phyloP scores from a whole-genome alignment of 1,140 invertebrate genomes.

The Drosophila repleta region DNA sequence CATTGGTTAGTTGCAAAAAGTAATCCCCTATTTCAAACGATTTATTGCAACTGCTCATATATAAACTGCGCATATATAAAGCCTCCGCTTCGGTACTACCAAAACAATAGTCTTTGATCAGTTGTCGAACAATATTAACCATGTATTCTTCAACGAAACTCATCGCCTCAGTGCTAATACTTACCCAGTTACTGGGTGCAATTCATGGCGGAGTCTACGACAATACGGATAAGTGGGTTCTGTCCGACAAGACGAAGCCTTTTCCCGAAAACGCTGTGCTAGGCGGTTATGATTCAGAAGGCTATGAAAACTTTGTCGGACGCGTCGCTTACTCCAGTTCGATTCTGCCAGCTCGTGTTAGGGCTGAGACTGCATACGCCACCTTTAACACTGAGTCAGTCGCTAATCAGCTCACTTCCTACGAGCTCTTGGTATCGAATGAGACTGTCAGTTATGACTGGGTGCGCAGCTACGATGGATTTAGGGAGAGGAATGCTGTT shows the following conservation, averaged over 20 bases:
- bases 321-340: background rate
- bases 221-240: constrained; percentile 39
- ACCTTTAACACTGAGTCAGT: background rate
- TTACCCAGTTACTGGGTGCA: constrained; percentile 34
- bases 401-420: background rate
- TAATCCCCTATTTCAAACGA: background rate
- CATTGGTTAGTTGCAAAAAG: background rate
- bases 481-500: constrained; percentile 42
- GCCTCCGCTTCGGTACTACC: background rate
- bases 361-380: background rate
- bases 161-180: background rate
- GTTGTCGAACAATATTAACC: background rate
- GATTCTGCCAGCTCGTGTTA: constrained; percentile 1
- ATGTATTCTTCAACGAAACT: constrained; percentile 26
- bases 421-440: constrained; percentile 46
- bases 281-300: background rate
- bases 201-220: constrained; percentile 40
- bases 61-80: background rate
- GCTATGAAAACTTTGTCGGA: background rate
- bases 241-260: constrained; percentile 12
- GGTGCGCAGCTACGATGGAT: constrained; percentile 43
- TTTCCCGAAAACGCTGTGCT: constrained; percentile 3
- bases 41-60: background rate
- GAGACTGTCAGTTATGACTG: constrained; percentile 34
- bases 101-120: background rate